These are phyloP conservation scores for Pomatostomus ruficeps DNA, from an alignment of 2,113 vertebrate species.

Conservation along the genomic window DNA sequence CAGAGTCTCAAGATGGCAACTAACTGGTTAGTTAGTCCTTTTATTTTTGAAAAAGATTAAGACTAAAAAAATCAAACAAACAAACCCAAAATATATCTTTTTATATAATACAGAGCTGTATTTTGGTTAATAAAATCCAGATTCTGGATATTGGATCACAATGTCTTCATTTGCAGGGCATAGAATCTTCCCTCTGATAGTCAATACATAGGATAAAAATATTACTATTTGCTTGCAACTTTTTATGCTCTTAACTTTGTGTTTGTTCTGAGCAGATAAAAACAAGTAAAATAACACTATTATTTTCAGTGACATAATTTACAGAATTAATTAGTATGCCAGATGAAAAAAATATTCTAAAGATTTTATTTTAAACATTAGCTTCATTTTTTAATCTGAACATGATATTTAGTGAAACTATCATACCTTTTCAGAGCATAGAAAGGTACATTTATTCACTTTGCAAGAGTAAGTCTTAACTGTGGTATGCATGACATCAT, in stretches of 20 bases:
- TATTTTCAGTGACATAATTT: neutral
- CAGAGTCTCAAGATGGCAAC: neutral
- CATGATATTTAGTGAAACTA: neutral
- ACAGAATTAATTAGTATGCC: neutral
- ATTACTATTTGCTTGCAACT: neutral
- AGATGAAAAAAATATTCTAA: neutral
- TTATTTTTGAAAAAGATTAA: neutral
- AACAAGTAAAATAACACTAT: neutral
- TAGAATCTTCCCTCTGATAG: neutral
- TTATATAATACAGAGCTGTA: neutral
- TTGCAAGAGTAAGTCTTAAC: neutral
- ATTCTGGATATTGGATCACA: neutral
- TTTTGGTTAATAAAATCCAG: neutral
- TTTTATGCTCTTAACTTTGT: neutral
- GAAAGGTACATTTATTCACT: neutral
- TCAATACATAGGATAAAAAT: neutral
- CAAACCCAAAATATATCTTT: neutral
- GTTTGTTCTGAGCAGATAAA: neutral
- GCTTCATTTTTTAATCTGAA: neutral
- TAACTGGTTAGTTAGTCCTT: neutral
- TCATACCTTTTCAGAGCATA: neutral
- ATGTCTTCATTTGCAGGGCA: neutral
- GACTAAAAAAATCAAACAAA: fast-evolving
- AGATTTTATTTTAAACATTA: neutral
- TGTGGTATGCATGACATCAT: neutral